Base-by-base conservation (phyloP, 2,113 vertebrate species). In the Phrynocephalus versicolor region DNA sequence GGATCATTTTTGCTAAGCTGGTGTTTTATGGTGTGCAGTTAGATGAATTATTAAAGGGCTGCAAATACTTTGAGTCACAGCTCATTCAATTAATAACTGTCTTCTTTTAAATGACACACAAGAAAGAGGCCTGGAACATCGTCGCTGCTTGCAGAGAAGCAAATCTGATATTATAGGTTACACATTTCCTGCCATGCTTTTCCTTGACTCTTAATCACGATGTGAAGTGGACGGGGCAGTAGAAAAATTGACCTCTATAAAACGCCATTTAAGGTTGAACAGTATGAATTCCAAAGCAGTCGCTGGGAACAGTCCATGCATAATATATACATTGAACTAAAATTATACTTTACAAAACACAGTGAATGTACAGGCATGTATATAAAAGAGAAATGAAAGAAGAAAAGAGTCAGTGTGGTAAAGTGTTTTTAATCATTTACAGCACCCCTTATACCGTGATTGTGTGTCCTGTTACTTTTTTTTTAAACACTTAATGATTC, bases 41-140 rank as follows among this genome's bases (percentile, higher is more conserved):
- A 51, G 57, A 86, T 86, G 78, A 86, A 86, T 86, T 86, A 86
- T 86, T 86, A 81, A 86, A 55, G 76, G 78, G 51, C n/a, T 79
- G 78, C 84, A 60, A 57, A 6, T 8, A 57, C 8, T 15, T 12
- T 16, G 73, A 65, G 33, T 75, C 27, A 79, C 69, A 81, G 74
- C 7, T 21, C 27, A 76, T 37, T 86, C 33, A 65, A 73, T 7
- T 2, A 87, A 1, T 30, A 86, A 3, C 2, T 3, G 23, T 81
- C 89, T 89, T 12, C 33, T 65, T 87, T 80, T 82, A 19, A 79
- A 35, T 35, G 2, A 37, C 67, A 73, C 21, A 15, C 2, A 14
- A 39, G 39, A 86, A 72, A 13, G 65, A 35, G 1, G 5, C 73
- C 1, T 64, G 74, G 80, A 85, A 82, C 2, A 6, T 33, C 0